Base-by-base conservation (phyloP, 2,888 invertebrate species). In the Tricholauxania praeusta region DNA sequence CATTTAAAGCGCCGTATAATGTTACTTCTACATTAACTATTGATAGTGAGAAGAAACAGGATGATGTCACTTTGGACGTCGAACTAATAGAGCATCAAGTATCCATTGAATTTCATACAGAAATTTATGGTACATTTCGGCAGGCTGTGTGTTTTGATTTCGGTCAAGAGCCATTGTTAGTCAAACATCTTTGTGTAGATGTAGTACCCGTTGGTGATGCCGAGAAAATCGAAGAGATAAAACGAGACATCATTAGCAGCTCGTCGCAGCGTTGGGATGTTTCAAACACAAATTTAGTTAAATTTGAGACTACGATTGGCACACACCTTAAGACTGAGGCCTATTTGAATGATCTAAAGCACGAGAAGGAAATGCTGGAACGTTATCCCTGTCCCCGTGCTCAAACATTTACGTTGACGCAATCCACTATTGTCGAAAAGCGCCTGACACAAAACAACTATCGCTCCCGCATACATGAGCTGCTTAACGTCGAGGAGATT, bases 111-210 rank as follows among this genome's bases (percentile, higher is more conserved):
- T 93, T 93, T 83, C 88, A 89, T 70, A 92, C 93, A 0, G 91
- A 92, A 77, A 92, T 94, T 72, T 94, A 92, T 82, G 94, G 88
- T 14, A 94, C 94, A 4, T 95, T 94, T 84, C 90, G 93, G 3
- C 94, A 95, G 85, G 91, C 93, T 1, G 89, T 95, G 3, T 91
- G 94, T 5, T 93, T 94, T 84, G 94, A 93, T 85, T 92, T 93
- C 81, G 93, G 93, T 1, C 84, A 86, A 68, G 90, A 91, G 81
- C 92, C 92, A 0, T 88, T 91, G 28, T 82, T 93, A 5, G 90
- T 92, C 10, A 90, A 91, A 76, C 91, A 92, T 82, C 86, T 95
- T 32, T 93, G 93, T 82, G 93, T 94, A 5, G 94, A 95, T 84
- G 93, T 94, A 5, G 90, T 93, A 19, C 93, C 93, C 0, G 90